A percentile compares a stretch with the other conserved stretches of the same genome.
These are phyloP conservation scores for Cinclus mexicanus DNA, from an alignment of 2,113 vertebrate genomes.

Conservation along the genomic window DNA sequence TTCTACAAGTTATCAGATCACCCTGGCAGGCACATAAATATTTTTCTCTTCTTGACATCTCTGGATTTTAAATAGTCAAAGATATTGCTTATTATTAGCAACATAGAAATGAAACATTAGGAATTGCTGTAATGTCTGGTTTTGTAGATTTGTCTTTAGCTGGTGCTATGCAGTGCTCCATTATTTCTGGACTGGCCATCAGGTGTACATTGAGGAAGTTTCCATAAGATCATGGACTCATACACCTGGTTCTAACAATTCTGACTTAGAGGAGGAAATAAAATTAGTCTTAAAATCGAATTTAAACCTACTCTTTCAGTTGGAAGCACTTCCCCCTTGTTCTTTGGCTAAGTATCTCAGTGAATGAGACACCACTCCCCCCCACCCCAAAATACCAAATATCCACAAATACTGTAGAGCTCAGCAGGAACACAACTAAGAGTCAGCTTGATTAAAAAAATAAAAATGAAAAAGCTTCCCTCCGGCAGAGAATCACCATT, in stretches of 20 bases:
- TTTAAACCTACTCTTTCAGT: neutral
- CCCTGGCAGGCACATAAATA: neutral
- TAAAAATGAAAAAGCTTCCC: neutral
- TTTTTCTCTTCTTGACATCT: neutral
- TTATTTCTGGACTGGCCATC: neutral
- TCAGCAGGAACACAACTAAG: neutral
- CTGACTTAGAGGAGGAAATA: neutral
- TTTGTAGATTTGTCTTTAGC: neutral
- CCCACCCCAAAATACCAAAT: neutral
- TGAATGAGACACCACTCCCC: neutral
- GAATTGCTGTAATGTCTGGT: neutral
- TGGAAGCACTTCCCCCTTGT: neutral
- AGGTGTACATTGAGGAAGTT: neutral
- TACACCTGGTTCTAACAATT: neutral
- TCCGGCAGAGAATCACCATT: neutral
- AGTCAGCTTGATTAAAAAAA: neutral
- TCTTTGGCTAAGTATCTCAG: neutral
- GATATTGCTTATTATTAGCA: neutral
- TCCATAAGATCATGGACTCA: neutral
- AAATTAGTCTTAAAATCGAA: neutral
- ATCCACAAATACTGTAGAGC: neutral
- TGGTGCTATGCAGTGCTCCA: neutral
- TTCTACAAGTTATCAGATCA: neutral
- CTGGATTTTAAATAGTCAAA: neutral
- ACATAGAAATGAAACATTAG: neutral